These are phyloP conservation scores for Tupaia tana DNA, from an alignment of 2,113 vertebrate genomes.

Conservation along the genomic window DNA sequence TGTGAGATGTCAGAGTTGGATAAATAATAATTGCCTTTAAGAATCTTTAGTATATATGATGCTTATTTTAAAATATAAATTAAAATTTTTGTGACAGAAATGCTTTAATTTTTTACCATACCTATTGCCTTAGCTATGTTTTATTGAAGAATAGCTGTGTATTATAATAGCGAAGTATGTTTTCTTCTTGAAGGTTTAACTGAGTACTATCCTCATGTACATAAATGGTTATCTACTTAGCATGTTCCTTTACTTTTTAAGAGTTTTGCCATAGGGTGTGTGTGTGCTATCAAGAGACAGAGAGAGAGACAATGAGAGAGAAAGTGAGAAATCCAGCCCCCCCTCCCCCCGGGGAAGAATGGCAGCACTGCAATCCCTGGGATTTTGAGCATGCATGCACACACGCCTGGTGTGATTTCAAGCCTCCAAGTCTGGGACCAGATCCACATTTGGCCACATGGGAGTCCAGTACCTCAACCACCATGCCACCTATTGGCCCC, in stretches of 20 bases:
- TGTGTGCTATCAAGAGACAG: too few species aligned
- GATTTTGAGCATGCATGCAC: too few species aligned
- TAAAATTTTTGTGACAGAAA: conserved; percentile 52
- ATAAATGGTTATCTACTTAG: conserved; percentile 22
- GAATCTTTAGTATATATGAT: conserved; percentile 50
- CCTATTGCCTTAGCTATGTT: conserved; percentile 11
- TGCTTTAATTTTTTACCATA: conserved; percentile 59
- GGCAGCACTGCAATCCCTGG: too few species aligned
- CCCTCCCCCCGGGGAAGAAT: too few species aligned
- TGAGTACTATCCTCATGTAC: neutral
- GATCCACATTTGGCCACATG: too few species aligned
- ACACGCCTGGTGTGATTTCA: too few species aligned
- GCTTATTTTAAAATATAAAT: conserved; percentile 59
- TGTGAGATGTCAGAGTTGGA: conserved; percentile 51
- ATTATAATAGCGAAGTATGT: neutral
- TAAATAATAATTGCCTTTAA: conserved; percentile 69
- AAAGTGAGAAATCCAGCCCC: too few species aligned
- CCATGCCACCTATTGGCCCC: too few species aligned
- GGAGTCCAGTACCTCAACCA: too few species aligned
- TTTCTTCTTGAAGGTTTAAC: conserved; percentile 37
- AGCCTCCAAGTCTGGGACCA: too few species aligned
- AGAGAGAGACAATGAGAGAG: too few species aligned
- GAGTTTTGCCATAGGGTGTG: too few species aligned
- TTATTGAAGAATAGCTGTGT: conserved; percentile 35
- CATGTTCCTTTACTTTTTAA: neutral